Evolutionary conservation across 2,797 vertebrate species (phyloP).

Genomic region (Meriones psammophilus): DNA sequence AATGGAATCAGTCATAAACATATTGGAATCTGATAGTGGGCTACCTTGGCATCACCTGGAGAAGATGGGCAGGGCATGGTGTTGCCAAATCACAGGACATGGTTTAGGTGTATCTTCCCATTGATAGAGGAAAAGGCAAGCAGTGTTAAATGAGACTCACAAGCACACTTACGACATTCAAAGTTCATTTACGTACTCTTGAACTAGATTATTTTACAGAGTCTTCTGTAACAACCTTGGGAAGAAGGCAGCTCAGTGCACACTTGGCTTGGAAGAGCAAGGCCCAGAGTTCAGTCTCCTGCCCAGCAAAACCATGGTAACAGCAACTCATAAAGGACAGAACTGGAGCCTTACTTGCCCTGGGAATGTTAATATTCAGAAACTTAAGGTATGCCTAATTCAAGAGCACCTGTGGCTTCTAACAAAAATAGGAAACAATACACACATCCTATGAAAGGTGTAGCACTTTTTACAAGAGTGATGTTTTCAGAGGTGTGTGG

Average conservation of each 20-base stretch:
- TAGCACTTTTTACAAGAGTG: background rate
- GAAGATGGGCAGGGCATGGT: background rate
- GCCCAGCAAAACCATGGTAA: background rate
- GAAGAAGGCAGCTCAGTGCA: background rate
- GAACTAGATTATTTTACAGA: background rate
- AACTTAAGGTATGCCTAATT: background rate
- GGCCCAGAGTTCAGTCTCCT: background rate
- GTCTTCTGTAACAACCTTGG: background rate
- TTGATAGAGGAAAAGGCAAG: background rate
- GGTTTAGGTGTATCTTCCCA: background rate
- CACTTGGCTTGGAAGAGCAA: background rate
- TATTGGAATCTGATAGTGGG: background rate
- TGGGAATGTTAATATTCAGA: background rate
- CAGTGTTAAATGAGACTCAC: background rate
- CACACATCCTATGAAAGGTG: background rate
- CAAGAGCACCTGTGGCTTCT: background rate
- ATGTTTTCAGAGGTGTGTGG: background rate
- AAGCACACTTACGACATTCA: background rate
- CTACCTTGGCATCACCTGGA: background rate
- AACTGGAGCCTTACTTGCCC: background rate
- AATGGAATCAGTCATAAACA: too few species aligned
- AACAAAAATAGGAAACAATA: background rate
- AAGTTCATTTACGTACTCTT: rapidly evolving
- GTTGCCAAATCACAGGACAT: background rate
- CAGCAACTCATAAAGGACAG: background rate